Evolutionary conservation across 2,888 invertebrate species (phyloP), one percentile per base, ranked within the genome.

Genomic region (Lumbricus terrestris): DNA sequence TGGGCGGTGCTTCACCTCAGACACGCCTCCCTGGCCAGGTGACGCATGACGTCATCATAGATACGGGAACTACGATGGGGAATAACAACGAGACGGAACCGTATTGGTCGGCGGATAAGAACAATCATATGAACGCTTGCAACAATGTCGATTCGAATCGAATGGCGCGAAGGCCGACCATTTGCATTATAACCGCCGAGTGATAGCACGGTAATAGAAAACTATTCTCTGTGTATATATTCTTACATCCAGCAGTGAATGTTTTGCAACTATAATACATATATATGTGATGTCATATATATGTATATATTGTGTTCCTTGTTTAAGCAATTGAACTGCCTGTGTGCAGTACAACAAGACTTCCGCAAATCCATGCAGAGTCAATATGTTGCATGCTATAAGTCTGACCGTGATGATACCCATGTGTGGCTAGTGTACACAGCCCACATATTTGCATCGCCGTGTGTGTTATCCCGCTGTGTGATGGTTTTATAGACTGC

Each of bases 101-200:
- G 18, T 34, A 34, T 34, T 85, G 85, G 85, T 85, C 85, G 13
- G 18, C 85, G 1, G n/a, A 23, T 23, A 85, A 85, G n/a, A 85
- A 85, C 85, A 85, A 85, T 85, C 85, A 85, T 35, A 23, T 85
- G 35, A 85, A 85, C 85, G 18, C 37, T 3, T 35, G 85, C 23
- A 85, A 85, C 37, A 37, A 85, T 37, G 34, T 85, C 85, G 37
- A 35, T 37, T 34, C 85, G 18, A 85, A 37, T 37, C 34, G n/a
- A 85, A 85, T 5, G 8, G 35, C 37, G 20, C 85, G 85, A 85
- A 34, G 85, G 34, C 85, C 85, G 37, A 85, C 85, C 35, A 85
- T 85, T 37, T 85, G 85, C 85, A 85, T 85, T 85, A 85, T 85
- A 23, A 85, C 85, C 37, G n/a, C 85, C n/a, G 85, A 85, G 18